Base-by-base conservation (phyloP, 2,113 vertebrate genomes). In the Bambusicola thoracicus region DNA sequence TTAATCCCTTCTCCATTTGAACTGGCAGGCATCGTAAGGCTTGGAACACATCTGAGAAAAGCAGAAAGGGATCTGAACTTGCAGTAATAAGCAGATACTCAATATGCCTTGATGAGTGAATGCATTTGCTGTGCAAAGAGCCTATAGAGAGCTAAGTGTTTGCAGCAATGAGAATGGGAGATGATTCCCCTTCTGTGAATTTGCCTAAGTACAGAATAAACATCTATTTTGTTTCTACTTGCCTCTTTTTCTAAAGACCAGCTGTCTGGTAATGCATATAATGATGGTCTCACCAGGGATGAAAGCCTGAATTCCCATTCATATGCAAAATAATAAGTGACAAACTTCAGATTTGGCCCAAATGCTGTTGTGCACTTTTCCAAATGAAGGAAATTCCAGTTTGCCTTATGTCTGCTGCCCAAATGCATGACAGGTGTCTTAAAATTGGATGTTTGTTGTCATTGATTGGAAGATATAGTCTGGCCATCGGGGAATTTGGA, bases 221-320 rank as follows among this genome's bases (percentile, higher is more conserved):
- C 73, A 95, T 93, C 93, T 95, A 80, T 96, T 98, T 97, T 95
- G 83, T 97, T 94, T 93, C 94, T 96, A 73, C 95, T 91, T 96
- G 95, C 85, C 85, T 92, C 85, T 62, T 97, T 97, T 95, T 97
- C 96, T 97, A 96, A 97, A 97, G 97, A 95, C 94, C 97, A 97
- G 97, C 97, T 98, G 97, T 92, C 97, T 97, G 93, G 94, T 98
- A 98, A 97, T 96, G 94, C 95, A 94, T 69, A 92, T 98, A 98
- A 98, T 97, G 96, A 97, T 67, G 67, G 92, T 90, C 94, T 96
- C 73, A 56, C 58, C 58, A 21, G 89, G 91, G 95, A 97, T 93
- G 87, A 88, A 94, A 95, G 96, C 95, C 87, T 96, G 44, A 96
- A 96, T 95, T 95, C 90, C 85, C 77, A 97, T 98, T 98, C 97